A percentile compares a stretch with the other conserved stretches of the same genome.
phyloP scores from a whole-genome alignment of 2,113 vertebrate species.

The Benthochromis sp. region DNA sequence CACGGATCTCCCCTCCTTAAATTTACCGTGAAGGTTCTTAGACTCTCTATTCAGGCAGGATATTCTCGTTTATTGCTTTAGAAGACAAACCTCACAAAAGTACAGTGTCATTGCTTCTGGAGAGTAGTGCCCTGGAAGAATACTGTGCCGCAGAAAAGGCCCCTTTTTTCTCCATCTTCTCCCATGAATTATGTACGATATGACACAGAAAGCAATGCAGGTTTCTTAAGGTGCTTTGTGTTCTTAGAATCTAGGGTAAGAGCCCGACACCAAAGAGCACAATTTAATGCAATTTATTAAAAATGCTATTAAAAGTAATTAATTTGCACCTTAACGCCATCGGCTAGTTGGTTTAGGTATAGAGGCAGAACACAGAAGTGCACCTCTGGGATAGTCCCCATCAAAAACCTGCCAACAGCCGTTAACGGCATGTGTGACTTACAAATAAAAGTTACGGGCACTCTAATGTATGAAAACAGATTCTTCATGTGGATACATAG shows the following conservation, averaged over 20 bases:
- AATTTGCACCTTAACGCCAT: not conserved
- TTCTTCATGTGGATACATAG: not conserved
- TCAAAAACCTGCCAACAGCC: not conserved
- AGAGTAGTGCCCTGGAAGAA: slow-evolving; percentile 30
- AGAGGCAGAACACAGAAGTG: no score
- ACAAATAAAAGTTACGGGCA: not conserved
- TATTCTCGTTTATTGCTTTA: slow-evolving; percentile 80
- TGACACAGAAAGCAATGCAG: slow-evolving; percentile 2
- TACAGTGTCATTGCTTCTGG: slow-evolving; percentile 54
- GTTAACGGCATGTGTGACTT: not conserved
- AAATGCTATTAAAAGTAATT: not conserved
- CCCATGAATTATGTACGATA: slow-evolving; percentile 4
- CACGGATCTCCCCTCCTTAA: slow-evolving; percentile 72
- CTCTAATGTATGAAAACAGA: not conserved
- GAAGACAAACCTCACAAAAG: slow-evolving; percentile 63
- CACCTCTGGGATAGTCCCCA: not conserved
- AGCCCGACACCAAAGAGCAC: not conserved
- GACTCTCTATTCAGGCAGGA: slow-evolving; percentile 88
- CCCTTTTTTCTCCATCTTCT: not conserved
- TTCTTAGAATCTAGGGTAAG: not conserved
- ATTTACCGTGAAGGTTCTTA: slow-evolving; percentile 81
- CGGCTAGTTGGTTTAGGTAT: not conserved
- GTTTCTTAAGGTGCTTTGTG: slow-evolving; percentile 19
- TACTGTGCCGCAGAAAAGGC: not conserved
- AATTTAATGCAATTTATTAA: not conserved